Evolutionary conservation across 2,113 vertebrate genomes (phyloP).

Genomic region (Hyperopisus bebe): DNA sequence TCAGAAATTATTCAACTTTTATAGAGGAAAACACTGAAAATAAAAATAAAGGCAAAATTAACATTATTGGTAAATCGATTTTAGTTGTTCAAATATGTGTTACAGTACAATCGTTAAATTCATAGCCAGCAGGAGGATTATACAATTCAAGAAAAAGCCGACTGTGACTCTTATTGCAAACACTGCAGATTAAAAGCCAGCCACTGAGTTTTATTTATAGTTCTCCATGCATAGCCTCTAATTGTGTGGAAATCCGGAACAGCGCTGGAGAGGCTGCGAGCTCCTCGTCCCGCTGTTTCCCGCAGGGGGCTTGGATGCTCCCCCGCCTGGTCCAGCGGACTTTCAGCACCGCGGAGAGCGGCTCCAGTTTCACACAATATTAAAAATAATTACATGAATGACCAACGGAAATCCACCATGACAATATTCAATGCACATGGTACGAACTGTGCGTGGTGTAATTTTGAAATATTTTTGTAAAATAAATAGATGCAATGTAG

Average conservation of each 20-base stretch:
- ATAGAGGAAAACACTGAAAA: not conserved
- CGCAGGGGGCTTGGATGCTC: not conserved
- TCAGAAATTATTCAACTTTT: not conserved
- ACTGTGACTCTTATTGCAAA: not conserved
- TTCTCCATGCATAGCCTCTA: not conserved
- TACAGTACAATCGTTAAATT: not conserved
- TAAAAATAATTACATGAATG: not conserved
- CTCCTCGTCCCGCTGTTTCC: not conserved
- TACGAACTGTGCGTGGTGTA: not conserved
- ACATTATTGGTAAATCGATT: not conserved
- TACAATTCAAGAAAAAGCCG: not conserved
- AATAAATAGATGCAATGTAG: not conserved
- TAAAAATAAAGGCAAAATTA: not conserved
- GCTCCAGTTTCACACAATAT: not conserved
- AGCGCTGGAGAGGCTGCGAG: not conserved
- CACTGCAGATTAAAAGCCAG: not conserved
- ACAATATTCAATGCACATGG: not conserved
- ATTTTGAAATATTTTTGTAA: not conserved
- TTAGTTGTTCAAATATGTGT: not conserved
- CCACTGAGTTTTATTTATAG: not conserved
- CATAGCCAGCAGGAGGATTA: not conserved
- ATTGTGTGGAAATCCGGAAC: not conserved
- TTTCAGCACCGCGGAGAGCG: slow-evolving; percentile 12
- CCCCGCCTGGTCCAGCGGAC: not conserved
- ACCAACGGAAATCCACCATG: not conserved